Base-by-base conservation (phyloP, 2,888 invertebrate genomes). In the Calameuta filiformis region DNA sequence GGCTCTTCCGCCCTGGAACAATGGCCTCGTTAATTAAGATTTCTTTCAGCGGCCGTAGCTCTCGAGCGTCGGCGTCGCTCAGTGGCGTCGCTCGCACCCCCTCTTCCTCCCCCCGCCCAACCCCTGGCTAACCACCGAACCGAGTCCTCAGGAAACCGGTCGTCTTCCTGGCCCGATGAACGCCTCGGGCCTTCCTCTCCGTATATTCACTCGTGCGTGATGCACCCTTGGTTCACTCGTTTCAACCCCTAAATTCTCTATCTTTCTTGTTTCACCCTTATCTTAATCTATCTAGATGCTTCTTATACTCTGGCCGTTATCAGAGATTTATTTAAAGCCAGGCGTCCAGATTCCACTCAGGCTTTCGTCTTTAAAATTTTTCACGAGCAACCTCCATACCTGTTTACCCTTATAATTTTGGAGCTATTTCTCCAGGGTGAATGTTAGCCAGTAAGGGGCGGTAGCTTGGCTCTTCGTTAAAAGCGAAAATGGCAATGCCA, bases 11-110 rank as follows among this genome's bases (percentile, higher is more conserved):
- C 93, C 93, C 93, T 92, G 93, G 94, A 95, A 95, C 95, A 95
- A 95, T 95, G 93, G 94, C 93, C 93, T 94, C 94, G 94, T 95
- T 95, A 95, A 95, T 95, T 95, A 95, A 95, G 94, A 95, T 94
- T 95, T 94, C 94, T 95, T 95, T 94, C 93, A 93, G 93, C 93
- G 92, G 93, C 92, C 92, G 92, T 93, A 92, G 93, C 92, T 93
- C 93, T 93, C 81, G 81, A 80, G 80, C 56, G 56, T 56, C 56
- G 56, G 56, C 56, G 56, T 56, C 56, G 77, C 40, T 75, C 56
- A 11, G 75, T 68, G 35, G 33, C 69, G 73, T 68, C 77, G 15
- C 75, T 40, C 68, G 40, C 31, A 12, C 77, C 73, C 31, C 68
- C 35, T 11, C 35, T 33, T 33, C 33, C 33, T 4, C 11, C 35